Evolutionary conservation across 2,797 vertebrate genomes (phyloP).

Genomic region (Garrulus glandarius): DNA sequence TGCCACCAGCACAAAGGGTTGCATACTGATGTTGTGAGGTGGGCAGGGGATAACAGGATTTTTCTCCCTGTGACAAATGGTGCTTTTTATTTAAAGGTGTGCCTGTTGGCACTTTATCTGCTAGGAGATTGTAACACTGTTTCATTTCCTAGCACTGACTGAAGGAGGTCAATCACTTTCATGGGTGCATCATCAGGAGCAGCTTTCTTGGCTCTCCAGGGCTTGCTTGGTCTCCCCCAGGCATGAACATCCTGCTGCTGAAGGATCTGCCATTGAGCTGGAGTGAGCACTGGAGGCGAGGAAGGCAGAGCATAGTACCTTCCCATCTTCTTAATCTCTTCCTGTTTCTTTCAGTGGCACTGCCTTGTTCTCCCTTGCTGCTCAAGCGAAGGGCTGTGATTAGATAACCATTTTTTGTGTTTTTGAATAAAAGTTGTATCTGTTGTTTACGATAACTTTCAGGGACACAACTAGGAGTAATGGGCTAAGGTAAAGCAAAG

Average conservation of each 20-base stretch:
- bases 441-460: background rate
- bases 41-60: background rate
- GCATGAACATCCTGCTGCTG: background rate
- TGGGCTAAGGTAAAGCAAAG: background rate
- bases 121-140: background rate
- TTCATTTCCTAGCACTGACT: background rate
- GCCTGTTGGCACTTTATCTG: background rate
- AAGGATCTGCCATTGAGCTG: background rate
- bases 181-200: background rate
- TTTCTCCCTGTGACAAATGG: background rate
- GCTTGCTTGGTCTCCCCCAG: fast-evolving
- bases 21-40: background rate
- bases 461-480: background rate
- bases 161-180: background rate
- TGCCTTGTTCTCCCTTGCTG: background rate
- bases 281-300: background rate
- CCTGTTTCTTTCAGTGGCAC: background rate
- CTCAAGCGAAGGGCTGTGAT: background rate
- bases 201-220: background rate
- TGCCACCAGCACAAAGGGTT: background rate
- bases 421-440: background rate
- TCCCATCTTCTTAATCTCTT: background rate
- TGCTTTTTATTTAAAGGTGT: background rate
- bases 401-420: background rate
- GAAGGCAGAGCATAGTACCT: background rate